These are phyloP conservation scores for Macrotrachela quadricornifera DNA, from an alignment of 1,140 invertebrate species.

Conservation along the genomic window DNA sequence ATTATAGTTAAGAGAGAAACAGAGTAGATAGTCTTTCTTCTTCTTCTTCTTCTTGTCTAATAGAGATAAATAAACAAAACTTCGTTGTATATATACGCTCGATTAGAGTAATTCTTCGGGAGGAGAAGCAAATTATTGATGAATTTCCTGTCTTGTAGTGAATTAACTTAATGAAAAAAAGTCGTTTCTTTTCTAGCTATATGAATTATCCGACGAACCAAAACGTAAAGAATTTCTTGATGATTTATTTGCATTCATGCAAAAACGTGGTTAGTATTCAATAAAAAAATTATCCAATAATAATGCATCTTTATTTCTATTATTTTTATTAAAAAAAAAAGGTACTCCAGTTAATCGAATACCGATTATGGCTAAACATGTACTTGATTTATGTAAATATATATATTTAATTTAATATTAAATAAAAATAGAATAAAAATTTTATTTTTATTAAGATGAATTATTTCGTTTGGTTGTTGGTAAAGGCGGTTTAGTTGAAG, in stretches of 20 bases:
- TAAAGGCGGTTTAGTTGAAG: conserved; percentile 88
- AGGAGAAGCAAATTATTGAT: no score
- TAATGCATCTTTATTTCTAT: conserved; percentile 27
- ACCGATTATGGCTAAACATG: conserved; percentile 98
- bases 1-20: no score
- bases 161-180: no score
- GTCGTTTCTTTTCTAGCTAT: conserved; percentile 47
- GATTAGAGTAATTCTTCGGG: no score
- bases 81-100: no score
- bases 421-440: no score
- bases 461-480: conserved; percentile 92
- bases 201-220: conserved; percentile 79
- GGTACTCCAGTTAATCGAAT: conserved; percentile 92
- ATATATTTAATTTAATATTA: no score
- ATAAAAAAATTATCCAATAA: background rate
- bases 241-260: conserved; percentile 90
- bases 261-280: conserved; percentile 57
- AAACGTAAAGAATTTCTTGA: conserved; percentile 86
- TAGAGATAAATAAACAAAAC: no score
- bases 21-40: no score
- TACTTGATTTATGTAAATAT: conserved; percentile 56
- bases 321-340: conserved; percentile 20
- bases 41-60: no score
- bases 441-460: conserved; percentile 37
- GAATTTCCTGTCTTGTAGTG: no score